These are phyloP conservation scores for Nothoprocta pentlandii DNA, from an alignment of 2,113 vertebrate species.

Conservation along the genomic window DNA sequence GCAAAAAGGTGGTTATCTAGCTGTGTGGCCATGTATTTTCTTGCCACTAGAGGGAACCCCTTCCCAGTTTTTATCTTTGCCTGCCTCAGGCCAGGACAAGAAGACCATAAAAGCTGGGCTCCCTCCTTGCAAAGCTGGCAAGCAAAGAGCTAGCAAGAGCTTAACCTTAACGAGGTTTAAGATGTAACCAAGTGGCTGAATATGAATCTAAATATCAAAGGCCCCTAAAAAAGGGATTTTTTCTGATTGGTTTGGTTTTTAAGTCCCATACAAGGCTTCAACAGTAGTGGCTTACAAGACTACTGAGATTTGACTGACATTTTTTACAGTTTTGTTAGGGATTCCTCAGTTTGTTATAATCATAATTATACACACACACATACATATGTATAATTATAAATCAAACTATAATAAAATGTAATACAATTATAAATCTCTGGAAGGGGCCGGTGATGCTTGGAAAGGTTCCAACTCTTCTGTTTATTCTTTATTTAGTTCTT, in stretches of 20 bases:
- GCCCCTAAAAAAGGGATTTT: not conserved
- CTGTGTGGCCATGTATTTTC: not conserved
- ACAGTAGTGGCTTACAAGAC: not conserved
- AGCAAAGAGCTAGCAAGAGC: not conserved
- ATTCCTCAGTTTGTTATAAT: not conserved
- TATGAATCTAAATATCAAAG: not conserved
- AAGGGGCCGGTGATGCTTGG: not conserved
- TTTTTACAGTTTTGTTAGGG: not conserved
- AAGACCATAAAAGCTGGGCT: fast-evolving
- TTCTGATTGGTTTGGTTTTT: not conserved
- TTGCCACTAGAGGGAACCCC: constrained; percentile 45
- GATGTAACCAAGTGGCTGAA: not conserved
- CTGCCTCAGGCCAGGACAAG: fast-evolving
- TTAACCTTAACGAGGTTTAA: not conserved
- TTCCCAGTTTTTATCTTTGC: not conserved
- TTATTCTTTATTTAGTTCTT: constrained; percentile 82
- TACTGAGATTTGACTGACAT: not conserved
- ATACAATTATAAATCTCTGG: not conserved
- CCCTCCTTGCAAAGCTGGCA: not conserved
- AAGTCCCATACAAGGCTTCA: fast-evolving
- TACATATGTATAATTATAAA: not conserved
- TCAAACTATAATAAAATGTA: not conserved
- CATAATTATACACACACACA: too few species aligned
- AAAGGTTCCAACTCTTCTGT: constrained; percentile 13
- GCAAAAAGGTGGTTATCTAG: too few species aligned